Evolutionary conservation across 2,113 vertebrate genomes (phyloP).

Genomic region (Pitta sordida): DNA sequence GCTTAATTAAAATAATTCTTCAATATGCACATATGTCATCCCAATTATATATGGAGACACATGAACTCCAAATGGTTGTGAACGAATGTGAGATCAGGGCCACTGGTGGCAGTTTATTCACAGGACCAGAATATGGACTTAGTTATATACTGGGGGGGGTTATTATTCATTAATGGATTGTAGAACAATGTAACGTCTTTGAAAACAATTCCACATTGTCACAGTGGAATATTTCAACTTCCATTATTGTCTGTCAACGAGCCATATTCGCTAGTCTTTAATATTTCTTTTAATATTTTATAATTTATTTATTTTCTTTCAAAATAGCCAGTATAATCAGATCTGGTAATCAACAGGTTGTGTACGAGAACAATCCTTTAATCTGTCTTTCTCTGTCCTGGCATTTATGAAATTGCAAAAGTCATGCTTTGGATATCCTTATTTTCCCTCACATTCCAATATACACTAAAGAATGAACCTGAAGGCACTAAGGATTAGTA

Average conservation of each 20-base stretch:
- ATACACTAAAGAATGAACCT: not conserved
- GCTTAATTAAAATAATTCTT: not conserved
- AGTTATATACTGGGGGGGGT: not conserved
- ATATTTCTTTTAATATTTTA: not conserved
- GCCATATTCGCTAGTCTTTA: not conserved
- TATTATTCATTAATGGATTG: not conserved
- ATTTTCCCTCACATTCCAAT: not conserved
- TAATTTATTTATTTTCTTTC: not conserved
- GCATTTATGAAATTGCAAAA: not conserved
- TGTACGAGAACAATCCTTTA: not conserved
- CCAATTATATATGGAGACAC: not conserved
- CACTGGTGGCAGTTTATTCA: not conserved
- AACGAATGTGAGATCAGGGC: not conserved
- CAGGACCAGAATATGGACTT: not conserved
- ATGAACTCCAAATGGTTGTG: not conserved
- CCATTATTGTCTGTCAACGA: not conserved
- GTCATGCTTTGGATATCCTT: not conserved
- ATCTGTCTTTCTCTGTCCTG: not conserved
- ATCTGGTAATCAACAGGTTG: not conserved
- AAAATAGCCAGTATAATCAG: not conserved
- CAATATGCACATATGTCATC: not conserved
- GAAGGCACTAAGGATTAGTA: not conserved
- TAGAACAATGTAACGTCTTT: not conserved
- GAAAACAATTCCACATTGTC: not conserved
- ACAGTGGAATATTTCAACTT: not conserved